Percentiles rank a stretch among this genome's conserved stretches.
Conservation (phyloP, 2,888 invertebrate genomes). For the Synergus laeviventris region DNA sequence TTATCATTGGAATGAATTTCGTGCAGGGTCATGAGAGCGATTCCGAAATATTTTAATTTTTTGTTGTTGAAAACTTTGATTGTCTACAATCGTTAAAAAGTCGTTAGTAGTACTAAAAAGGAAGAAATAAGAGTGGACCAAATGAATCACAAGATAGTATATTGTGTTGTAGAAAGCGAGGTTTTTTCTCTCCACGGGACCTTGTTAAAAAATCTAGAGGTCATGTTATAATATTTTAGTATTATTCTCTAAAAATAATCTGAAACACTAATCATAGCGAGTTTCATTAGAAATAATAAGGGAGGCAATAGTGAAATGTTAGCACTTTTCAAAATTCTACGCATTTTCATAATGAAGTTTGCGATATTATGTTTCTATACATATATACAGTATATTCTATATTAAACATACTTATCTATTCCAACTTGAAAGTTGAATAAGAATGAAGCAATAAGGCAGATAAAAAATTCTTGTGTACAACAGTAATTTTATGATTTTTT, state of each 20-base stretch:
- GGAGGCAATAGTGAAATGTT: slow-evolving; percentile 13
- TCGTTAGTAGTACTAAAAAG: slow-evolving; percentile 20
- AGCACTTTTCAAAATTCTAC: slow-evolving; percentile 1
- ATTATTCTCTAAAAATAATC: slow-evolving; percentile 40
- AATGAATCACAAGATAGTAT: slow-evolving; percentile 39
- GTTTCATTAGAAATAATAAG: background rate
- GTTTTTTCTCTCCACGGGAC: slow-evolving; percentile 34
- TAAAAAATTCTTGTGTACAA: background rate
- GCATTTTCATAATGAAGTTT: background rate
- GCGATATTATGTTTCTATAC: background rate
- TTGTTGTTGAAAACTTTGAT: background rate
- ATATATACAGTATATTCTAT: background rate
- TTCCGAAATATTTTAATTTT: background rate
- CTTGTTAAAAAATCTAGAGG: background rate
- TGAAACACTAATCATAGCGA: background rate
- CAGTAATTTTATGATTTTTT: too few species aligned
- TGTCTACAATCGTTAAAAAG: slow-evolving; percentile 41
- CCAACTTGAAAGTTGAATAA: background rate
- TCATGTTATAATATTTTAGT: slow-evolving; percentile 20
- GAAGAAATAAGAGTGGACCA: slow-evolving; percentile 31
- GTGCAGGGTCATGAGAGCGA: background rate
- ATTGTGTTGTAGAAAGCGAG: slow-evolving; percentile 37
- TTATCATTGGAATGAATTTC: background rate
- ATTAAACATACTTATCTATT: background rate
- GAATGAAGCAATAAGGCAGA: background rate